A percentile compares a stretch with the other conserved stretches of the same genome.
Evolutionary conservation across 2,113 vertebrate genomes (phyloP).

Genomic region (Syngnathus typhle): DNA sequence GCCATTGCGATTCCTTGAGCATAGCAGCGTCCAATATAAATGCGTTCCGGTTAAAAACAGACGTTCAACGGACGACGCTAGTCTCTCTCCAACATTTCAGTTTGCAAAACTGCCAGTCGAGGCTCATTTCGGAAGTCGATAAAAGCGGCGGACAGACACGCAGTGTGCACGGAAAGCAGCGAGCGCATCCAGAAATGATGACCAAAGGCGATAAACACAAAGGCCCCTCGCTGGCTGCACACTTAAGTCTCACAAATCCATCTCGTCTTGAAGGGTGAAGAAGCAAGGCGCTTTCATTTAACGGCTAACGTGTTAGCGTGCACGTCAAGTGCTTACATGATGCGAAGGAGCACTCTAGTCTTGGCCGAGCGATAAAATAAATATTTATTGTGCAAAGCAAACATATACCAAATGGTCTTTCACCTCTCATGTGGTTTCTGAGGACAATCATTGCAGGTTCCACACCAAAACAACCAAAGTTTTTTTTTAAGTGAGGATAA

Average conservation of each 20-base stretch:
- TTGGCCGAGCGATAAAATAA: neutral
- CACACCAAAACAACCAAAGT: neutral
- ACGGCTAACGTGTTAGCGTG: neutral
- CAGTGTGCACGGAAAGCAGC: slow-evolving; percentile 23
- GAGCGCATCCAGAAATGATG: slow-evolving; percentile 16
- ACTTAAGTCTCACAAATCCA: slow-evolving; percentile 3
- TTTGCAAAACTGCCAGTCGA: slow-evolving; percentile 7
- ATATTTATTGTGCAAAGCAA: neutral
- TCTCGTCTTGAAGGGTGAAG: neutral
- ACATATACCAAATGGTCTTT: neutral
- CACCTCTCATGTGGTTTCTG: neutral
- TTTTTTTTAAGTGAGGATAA: too few species aligned
- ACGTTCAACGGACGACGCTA: too few species aligned
- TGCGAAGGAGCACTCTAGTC: neutral
- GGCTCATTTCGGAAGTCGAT: slow-evolving; percentile 29
- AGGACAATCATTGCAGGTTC: too few species aligned
- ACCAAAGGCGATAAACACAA: slow-evolving; percentile 19
- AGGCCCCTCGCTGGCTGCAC: slow-evolving; percentile 3
- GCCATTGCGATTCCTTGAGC: too few species aligned
- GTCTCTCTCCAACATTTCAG: too few species aligned
- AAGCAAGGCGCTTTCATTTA: neutral
- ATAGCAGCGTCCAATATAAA: too few species aligned
- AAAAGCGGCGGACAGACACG: slow-evolving; percentile 25
- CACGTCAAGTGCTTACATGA: slow-evolving; percentile 8
- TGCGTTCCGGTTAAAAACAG: too few species aligned